Conservation (phyloP, 2,888 invertebrate species). For the Sipha maydis region DNA sequence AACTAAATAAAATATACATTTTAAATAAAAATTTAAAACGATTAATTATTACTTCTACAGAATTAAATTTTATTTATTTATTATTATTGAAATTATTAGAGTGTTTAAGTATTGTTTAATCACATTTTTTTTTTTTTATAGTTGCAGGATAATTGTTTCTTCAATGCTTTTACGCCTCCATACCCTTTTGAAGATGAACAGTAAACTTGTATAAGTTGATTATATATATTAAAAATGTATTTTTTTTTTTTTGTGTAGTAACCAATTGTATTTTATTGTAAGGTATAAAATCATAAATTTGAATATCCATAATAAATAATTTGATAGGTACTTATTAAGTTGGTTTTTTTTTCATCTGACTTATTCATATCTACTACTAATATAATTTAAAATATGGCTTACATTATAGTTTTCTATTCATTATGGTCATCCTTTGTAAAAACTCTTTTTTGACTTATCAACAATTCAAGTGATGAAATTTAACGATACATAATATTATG, state of each 20-base stretch:
- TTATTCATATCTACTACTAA: neutral
- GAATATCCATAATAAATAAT: slow-evolving; percentile 31
- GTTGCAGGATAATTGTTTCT: slow-evolving; percentile 49
- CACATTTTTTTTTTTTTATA: slow-evolving; percentile 10
- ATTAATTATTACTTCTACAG: too few relatives aligned
- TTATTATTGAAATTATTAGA: neutral
- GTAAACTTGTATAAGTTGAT: neutral
- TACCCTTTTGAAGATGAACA: slow-evolving; percentile 54
- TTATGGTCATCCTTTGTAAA: neutral
- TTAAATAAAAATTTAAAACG: too few relatives aligned
- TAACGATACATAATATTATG: neutral
- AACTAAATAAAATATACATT: too few relatives aligned
- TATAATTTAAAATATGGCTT: too few relatives aligned
- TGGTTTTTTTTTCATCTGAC: neutral
- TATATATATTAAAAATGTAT: neutral
- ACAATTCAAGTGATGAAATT: neutral
- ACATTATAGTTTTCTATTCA: too few relatives aligned
- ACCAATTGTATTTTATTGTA: slow-evolving; percentile 14
- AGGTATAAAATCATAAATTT: slow-evolving; percentile 24
- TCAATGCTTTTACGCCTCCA: slow-evolving; percentile 56
- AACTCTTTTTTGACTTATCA: neutral
- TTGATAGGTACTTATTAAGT: slow-evolving; percentile 3
- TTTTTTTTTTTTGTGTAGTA: slow-evolving; percentile 42
- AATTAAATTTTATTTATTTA: too few relatives aligned
- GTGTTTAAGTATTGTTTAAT: neutral